Base-by-base conservation (phyloP, 1,140 invertebrate species). In the Caenorhabditis tropicalis region DNA sequence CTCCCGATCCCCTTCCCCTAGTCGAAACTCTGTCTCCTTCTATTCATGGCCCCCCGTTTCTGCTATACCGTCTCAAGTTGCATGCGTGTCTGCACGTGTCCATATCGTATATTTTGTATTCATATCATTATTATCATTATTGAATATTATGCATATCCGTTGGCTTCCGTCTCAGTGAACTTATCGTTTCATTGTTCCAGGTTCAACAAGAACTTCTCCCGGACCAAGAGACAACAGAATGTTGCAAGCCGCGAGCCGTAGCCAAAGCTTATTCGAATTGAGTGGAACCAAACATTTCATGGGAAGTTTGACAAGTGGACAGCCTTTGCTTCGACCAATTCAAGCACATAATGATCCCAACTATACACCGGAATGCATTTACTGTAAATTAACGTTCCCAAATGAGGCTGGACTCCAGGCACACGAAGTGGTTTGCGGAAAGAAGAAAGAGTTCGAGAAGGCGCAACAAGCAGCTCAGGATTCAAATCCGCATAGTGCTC, bases 1-100 rank as follows among this genome's bases (percentile, higher is more conserved):
- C n/a, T n/a, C n/a, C n/a, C n/a, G n/a, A n/a, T n/a, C n/a, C n/a
- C n/a, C n/a, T n/a, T n/a, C 43, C 43, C 65, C 33, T 19, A 51
- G 29, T n/a, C 24, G n/a, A 49, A 4, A 48, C 12, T 33, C 24
- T 39, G 36, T 49, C 81, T 65, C 12, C 53, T 82, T 27, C 51
- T 33, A 29, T 53, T 74, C 10, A 33, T 36, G 31, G 56, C 21
- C 70, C 58, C 33, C 46, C 82, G 51, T 84, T 49, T 36, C 65
- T 15, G n/a, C 58, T 39, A 58, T 29, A 65, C 29, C 81, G 48
- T 82, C 85, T 74, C 21, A n/a, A 56, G 16, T 65, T 58, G 60
- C 70, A 49, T 79, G 60, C 48, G 60, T 65, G 53, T 86, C 85
- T 83, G 43, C 82, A 39, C 81, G 85, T 36, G 82, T 60, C 82